Evolutionary conservation across 1,140 invertebrate species (phyloP), one percentile per base, ranked within the genome.

Genomic region (Drosophila hydei): DNA sequence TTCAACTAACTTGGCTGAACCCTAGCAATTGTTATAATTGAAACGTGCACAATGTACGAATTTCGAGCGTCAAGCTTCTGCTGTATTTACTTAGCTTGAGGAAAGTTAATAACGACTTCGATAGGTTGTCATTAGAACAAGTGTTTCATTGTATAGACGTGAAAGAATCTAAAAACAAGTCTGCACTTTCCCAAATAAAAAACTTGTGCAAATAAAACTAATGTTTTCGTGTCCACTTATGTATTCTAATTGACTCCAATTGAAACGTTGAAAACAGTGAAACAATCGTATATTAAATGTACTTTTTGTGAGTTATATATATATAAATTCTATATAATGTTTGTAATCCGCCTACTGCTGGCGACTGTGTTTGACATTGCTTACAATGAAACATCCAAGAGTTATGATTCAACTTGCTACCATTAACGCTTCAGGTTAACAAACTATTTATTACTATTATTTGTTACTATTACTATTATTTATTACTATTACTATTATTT

Each of bases 71-170:
- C 60, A 50, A 27, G 21, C n/a, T 12, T 11, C 9, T 11, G 0
- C 33, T 8, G 12, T 56, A 21, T 73, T 63, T 68, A 30, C 33
- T 18, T 69, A 69, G 59, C 58, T 63, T 73, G 52, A 65, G 27
- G 64, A 58, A 59, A 62, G 54, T 54, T 51, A 51, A 58, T 30
- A 60, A 60, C 14, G 38, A 52, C 38, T 56, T 56, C 5, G 33
- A n/a, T 42, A 23, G 36, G 3, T 64, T 36, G 33, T 55, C 54
- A 59, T 47, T 58, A 65, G 43, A 38, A 65, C 52, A 72, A 38
- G 47, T 72, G 69, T 72, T 72, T 48, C 33, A 30, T 51, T 65
- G 52, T 65, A 21, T 42, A 11, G 6, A 16, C 18, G 27, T 9
- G 7, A n/a, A 19, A 56, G 4, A 43, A 18, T 42, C 14, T 14